Evolutionary conservation across 2,113 vertebrate genomes (phyloP), one percentile per base, ranked within the genome.

Genomic region (Ellobius talpinus): DNA sequence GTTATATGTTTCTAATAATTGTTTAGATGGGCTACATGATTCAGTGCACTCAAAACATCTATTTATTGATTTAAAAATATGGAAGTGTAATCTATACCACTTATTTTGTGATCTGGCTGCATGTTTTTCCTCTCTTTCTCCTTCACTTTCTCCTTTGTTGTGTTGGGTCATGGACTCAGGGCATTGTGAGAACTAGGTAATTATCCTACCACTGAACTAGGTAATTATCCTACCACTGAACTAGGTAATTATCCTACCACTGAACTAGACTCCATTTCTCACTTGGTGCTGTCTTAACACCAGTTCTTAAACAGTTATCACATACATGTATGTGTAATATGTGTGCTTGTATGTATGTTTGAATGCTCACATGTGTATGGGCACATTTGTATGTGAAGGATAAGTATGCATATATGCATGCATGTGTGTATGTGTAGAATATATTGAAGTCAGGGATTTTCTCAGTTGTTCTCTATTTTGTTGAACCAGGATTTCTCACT

Each of bases 61-160:
- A 55, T 39, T 52, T 52, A 50, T 31, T 84, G 61, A 91, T 81
- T 91, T 89, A 79, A 96, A 92, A 86, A 61, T 86, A 91, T 12
- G 70, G 33, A 90, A 92, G 61, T 96, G 1, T 36, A 21, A 87
- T 68, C 8, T 72, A 26, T 36, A 31, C 11, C 24, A 94, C 70
- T 73, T 65, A 9, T 66, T 93, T 89, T 93, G 39, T 73, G 36
- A 58, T 90, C 33, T 91, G 0, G 2, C 9, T 82, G 0, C 47
- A 74, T 2, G 73, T 85, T 24, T 58, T 19, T 14, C 23, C 52
- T 45, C 6, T 6, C 26, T 21, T 42, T 7, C 17, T 65, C 3
- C 11, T 65, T 24, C 6, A 39, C 16, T 63, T 63, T 19, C 12
- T n/a, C 39, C 1, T 1, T 23, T 76, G 29, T 7, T 36, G 31